A percentile compares a stretch with the other conserved stretches of the same genome.
phyloP scores from a whole-genome alignment of 2,797 vertebrate species.

The Heteromormyrus szaboi region DNA sequence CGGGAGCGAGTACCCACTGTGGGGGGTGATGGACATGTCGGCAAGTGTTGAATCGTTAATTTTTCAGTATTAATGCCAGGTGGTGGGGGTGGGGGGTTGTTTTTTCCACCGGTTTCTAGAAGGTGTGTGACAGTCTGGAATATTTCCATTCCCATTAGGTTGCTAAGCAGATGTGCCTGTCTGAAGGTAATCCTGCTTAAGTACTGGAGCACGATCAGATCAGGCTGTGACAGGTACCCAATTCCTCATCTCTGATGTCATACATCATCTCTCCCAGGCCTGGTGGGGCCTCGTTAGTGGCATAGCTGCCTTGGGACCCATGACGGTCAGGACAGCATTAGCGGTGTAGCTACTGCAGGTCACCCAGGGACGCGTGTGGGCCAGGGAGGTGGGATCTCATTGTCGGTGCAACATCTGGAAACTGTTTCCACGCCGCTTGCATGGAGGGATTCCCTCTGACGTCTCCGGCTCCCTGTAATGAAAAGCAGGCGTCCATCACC shows the following conservation, averaged over 20 bases:
- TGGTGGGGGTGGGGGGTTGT: neutral
- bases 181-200: neutral
- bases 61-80: neutral
- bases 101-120: neutral
- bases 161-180: neutral
- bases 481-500: slow-evolving; percentile 14
- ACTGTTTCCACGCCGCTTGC: slow-evolving; percentile 19
- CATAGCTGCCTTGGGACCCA: neutral
- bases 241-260: neutral
- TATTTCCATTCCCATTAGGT: neutral
- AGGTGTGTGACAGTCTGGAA: neutral
- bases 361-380: neutral
- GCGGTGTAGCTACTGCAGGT: neutral
- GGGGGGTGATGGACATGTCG: neutral
- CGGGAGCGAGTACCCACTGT: neutral
- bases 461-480: slow-evolving; percentile 19
- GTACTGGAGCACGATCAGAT: neutral
- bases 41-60: neutral
- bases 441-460: slow-evolving; percentile 22
- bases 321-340: neutral
- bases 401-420: slow-evolving; percentile 26
- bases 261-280: neutral
- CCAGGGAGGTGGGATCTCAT: neutral
- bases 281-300: neutral
- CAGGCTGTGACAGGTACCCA: neutral